Conservation (phyloP, 2,113 vertebrate species). For the Dicentrarchus labrax region DNA sequence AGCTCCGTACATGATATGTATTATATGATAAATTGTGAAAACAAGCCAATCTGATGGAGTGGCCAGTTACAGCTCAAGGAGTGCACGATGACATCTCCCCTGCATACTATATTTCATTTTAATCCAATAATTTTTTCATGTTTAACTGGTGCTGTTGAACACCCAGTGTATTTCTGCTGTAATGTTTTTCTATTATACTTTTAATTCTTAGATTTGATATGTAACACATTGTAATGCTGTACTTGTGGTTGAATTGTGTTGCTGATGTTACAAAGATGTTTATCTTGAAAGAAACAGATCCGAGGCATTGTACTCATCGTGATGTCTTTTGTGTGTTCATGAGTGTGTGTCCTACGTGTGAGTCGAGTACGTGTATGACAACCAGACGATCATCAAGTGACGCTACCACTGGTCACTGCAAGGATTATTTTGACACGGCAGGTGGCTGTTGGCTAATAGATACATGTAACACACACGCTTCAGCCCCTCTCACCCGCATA, state of each 20-base stretch:
- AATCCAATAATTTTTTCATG: neutral
- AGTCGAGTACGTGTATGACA: slow-evolving; percentile 15
- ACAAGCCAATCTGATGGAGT: neutral
- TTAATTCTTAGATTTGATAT: no score
- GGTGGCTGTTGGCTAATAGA: slow-evolving; percentile 64
- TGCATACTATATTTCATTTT: neutral
- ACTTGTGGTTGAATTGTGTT: neutral
- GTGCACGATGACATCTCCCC: neutral
- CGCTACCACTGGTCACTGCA: slow-evolving; percentile 46
- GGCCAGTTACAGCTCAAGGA: neutral
- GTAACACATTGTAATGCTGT: neutral
- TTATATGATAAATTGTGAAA: neutral
- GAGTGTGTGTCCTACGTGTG: neutral
- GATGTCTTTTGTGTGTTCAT: neutral
- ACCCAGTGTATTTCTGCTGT: neutral
- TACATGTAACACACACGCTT: slow-evolving; percentile 69
- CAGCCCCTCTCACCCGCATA: slow-evolving; percentile 39
- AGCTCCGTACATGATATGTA: no score
- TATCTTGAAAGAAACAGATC: neutral
- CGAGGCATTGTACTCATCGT: neutral
- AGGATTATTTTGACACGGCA: slow-evolving; percentile 75
- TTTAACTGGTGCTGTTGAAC: neutral
- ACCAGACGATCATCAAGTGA: slow-evolving; percentile 36
- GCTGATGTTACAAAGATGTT: neutral
- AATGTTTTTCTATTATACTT: neutral